Base-by-base conservation (phyloP, 2,888 invertebrate genomes). In the Hypercompe scribonia region DNA sequence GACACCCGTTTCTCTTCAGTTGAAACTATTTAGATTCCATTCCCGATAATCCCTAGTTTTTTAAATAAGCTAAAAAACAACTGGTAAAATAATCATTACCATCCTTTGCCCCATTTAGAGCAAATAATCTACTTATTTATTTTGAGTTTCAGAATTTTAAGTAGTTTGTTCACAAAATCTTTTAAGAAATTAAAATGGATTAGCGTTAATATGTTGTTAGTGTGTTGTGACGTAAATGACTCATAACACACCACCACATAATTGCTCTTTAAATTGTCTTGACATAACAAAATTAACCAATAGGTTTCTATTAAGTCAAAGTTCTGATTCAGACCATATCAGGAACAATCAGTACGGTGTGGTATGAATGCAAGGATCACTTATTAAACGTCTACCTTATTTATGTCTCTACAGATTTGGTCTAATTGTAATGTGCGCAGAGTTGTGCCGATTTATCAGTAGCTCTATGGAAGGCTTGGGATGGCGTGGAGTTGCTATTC, bases 341-440 rank as follows among this genome's bases (percentile, higher is more conserved):
- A 76, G 74, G 81, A 66, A 79, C 77, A 83, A 84, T 84, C 84
- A 75, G 13, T 78, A 75, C 77, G 72, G 83, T 65, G 81, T 80
- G 76, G 67, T 81, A 84, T 81, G 84, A 84, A 84, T 82, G 85
- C 84, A 81, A 71, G 82, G 79, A 89, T 90, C 90, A 88, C 89
- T 90, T 89, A 89, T 89, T 88, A 90, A 88, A 90, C 82, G 91
- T 92, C 91, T 76, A 80, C 84, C 80, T 90, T 88, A 89, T 92
- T 92, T 90, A 92, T 92, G 89, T 87, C 83, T 77, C 77, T 84
- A 88, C 89, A 89, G 91, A 91, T 92, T 91, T 88, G 89, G 91
- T 92, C 91, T 92, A 92, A 92, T 92, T 92, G 92, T 92, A 91
- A 92, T 92, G 90, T 91, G 90, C 90, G 87, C 88, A 74, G 89